These are phyloP conservation scores for Trachelus troglodyta DNA, from an alignment of 2,888 invertebrate species.

Conservation along the genomic window DNA sequence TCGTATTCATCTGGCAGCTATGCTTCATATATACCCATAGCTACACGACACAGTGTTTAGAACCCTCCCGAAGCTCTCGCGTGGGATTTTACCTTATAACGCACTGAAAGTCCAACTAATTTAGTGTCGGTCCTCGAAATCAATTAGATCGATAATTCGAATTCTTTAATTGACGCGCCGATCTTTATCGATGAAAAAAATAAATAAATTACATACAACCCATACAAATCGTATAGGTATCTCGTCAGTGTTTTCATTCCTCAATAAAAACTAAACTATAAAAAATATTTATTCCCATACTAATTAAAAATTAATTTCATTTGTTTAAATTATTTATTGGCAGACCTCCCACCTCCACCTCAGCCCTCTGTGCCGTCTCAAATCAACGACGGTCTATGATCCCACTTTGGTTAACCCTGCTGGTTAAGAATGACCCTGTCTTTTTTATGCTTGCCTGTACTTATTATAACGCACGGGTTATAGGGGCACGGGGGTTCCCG, in stretches of 20 bases:
- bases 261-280: background rate
- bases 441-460: conserved; percentile 36
- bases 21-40: background rate
- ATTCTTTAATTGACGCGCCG: background rate
- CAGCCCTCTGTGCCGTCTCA: too few species aligned
- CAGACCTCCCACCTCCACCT: background rate
- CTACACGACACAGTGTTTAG: background rate
- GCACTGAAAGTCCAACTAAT: background rate
- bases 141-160: background rate
- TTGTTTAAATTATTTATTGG: background rate
- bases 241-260: background rate
- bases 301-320: background rate
- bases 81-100: background rate
- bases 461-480: conserved; percentile 33
- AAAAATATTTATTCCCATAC: background rate
- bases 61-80: background rate
- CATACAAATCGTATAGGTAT: background rate
- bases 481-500: conserved; percentile 7
- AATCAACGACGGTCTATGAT: background rate
- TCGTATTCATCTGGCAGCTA: background rate
- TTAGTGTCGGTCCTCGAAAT: background rate
- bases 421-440: conserved; percentile 34
- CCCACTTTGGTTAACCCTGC: background rate
- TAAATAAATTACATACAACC: background rate
- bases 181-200: background rate